phyloP scores from a whole-genome alignment of 2,888 invertebrate species.

The Brenthis ino region DNA sequence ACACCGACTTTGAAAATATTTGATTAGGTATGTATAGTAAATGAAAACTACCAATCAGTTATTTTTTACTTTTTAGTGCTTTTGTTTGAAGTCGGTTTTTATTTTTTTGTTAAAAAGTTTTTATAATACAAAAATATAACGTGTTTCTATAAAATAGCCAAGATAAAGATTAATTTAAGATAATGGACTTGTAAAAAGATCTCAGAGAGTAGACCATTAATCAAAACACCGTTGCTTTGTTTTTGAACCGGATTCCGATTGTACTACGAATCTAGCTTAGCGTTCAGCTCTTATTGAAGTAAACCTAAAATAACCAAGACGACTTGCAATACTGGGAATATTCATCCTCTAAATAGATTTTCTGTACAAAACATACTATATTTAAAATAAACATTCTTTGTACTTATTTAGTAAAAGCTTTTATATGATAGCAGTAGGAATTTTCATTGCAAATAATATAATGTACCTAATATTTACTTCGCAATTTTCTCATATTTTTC shows the following conservation, averaged over 20 bases:
- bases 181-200: slow-evolving; percentile 9
- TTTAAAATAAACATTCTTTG: too few relatives aligned
- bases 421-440: too few relatives aligned
- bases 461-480: too few relatives aligned
- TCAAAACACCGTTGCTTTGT: slow-evolving; percentile 26
- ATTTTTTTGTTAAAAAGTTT: too few relatives aligned
- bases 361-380: too few relatives aligned
- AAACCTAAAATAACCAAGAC: not conserved
- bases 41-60: too few relatives aligned
- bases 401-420: too few relatives aligned
- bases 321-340: slow-evolving; percentile 1
- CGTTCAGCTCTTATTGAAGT: not conserved
- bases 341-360: not conserved
- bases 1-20: too few relatives aligned
- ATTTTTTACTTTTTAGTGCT: not conserved
- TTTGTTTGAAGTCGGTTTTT: not conserved
- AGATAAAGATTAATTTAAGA: slow-evolving; percentile 3
- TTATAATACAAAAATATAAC: slow-evolving; percentile 4
- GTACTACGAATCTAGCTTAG: slow-evolving; percentile 23
- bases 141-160: slow-evolving; percentile 6
- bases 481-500: too few relatives aligned
- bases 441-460: too few relatives aligned
- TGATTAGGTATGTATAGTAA: too few relatives aligned
- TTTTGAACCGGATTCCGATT: slow-evolving; percentile 26
- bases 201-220: slow-evolving; percentile 9